These are phyloP conservation scores for Toxotes jaculatrix DNA, from an alignment of 2,113 vertebrate species.

Conservation along the genomic window DNA sequence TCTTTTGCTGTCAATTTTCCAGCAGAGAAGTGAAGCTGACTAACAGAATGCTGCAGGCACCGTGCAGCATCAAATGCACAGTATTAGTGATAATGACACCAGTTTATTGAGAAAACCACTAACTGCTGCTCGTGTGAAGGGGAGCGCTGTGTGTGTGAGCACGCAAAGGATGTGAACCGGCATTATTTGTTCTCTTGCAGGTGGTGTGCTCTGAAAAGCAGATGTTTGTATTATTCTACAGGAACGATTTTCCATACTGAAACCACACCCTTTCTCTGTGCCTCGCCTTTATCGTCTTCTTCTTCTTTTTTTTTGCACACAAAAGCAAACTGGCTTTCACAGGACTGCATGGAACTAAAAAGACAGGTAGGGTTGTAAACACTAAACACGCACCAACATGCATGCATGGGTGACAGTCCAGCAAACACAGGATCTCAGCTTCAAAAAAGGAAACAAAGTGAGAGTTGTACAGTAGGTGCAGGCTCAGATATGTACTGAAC, in stretches of 20 bases:
- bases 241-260: slow-evolving; percentile 17
- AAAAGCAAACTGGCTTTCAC: slow-evolving; percentile 12
- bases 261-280: slow-evolving; percentile 2
- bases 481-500: slow-evolving; percentile 15
- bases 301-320: not conserved
- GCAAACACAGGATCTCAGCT: slow-evolving; percentile 7
- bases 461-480: slow-evolving; percentile 4
- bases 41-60: slow-evolving; percentile 45
- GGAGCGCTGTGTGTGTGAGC: not conserved
- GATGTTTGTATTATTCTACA: slow-evolving; percentile 58
- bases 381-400: not conserved
- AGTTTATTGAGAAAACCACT: slow-evolving; percentile 41
- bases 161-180: not conserved
- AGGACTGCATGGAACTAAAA: not conserved
- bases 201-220: slow-evolving; percentile 48
- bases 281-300: not conserved
- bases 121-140: slow-evolving; percentile 22
- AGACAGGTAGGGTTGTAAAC: not conserved
- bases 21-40: slow-evolving; percentile 43
- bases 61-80: slow-evolving; percentile 43
- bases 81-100: slow-evolving; percentile 65
- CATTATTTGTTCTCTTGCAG: slow-evolving; percentile 40
- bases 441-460: not conserved
- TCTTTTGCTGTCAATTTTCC: slow-evolving; percentile 42
- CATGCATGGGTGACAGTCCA: not conserved